Evolutionary conservation across 1,140 invertebrate species (phyloP).

Genomic region (Diabrotica undecimpunctata): DNA sequence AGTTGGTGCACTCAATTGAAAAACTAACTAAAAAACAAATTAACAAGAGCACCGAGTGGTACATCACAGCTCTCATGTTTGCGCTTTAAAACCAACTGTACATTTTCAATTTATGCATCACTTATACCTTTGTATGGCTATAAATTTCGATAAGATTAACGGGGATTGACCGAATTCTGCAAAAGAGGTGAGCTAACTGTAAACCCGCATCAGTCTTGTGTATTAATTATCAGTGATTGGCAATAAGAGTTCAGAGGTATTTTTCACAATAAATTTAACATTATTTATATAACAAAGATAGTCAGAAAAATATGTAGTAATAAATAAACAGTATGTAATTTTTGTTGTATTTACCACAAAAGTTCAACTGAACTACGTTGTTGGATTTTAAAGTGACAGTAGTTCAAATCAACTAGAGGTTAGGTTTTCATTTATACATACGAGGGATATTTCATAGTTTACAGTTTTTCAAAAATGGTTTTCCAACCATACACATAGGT

Average conservation of each 20-base stretch:
- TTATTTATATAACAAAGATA: too few species aligned
- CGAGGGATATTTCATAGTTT: too few species aligned
- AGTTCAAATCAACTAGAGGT: too few species aligned
- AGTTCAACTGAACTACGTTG: too few species aligned
- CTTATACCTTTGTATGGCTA: constrained; percentile 11
- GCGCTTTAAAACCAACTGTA: background rate
- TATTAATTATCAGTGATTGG: background rate
- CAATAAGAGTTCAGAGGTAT: background rate
- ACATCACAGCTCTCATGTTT: background rate
- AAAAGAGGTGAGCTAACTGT: constrained; percentile 18
- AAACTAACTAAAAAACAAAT: constrained; percentile 11
- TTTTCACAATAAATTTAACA: background rate
- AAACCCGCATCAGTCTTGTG: constrained; percentile 6
- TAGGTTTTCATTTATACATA: too few species aligned
- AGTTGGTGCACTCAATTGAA: constrained; percentile 16
- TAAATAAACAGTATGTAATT: too few species aligned
- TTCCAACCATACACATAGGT: too few species aligned
- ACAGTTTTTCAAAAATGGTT: too few species aligned
- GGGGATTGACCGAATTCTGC: background rate
- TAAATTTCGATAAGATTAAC: constrained; percentile 6
- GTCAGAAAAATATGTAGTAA: too few species aligned
- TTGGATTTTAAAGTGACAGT: too few species aligned
- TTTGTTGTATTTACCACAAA: too few species aligned
- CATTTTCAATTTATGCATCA: constrained; percentile 4
- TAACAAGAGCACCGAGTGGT: background rate